Evolutionary conservation across 2,113 vertebrate species (phyloP).

Genomic region (Potamarius usumacintae): DNA sequence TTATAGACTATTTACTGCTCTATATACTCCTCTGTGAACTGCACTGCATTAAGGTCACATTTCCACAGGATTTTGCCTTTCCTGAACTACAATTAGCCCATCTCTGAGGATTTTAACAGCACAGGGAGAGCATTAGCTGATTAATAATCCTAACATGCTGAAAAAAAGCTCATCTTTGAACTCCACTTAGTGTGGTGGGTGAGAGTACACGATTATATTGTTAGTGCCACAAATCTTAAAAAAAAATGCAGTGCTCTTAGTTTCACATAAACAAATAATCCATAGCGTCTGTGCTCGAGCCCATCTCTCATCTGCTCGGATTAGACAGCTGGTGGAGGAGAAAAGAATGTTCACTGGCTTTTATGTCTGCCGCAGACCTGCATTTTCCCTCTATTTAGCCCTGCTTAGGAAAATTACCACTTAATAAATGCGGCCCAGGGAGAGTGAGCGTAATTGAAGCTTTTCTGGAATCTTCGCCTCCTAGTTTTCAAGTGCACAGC

Average conservation of each 20-base stretch:
- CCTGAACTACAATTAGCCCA: conserved; percentile 59
- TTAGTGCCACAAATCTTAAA: conserved; percentile 65
- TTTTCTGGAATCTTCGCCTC: conserved; percentile 48
- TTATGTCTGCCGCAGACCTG: conserved; percentile 65
- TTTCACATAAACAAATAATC: conserved; percentile 77
- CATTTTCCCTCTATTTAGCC: conserved; percentile 46
- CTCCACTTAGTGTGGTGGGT: conserved; percentile 71
- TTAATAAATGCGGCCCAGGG: conserved; percentile 57
- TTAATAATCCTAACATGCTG: conserved; percentile 75
- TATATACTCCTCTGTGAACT: conserved; percentile 36
- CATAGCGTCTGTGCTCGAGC: conserved; percentile 61
- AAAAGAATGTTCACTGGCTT: conserved; percentile 71
- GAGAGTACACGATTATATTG: conserved; percentile 61
- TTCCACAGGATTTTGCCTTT: conserved; percentile 56
- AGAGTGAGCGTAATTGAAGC: conserved; percentile 53
- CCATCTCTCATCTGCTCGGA: conserved; percentile 76
- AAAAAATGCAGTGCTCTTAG: conserved; percentile 61
- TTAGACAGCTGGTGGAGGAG: conserved; percentile 64
- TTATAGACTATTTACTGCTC: background rate
- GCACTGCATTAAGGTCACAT: conserved; percentile 62
- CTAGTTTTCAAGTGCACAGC: conserved; percentile 55
- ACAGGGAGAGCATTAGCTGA: conserved; percentile 65
- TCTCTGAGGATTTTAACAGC: conserved; percentile 65
- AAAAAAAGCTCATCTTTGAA: conserved; percentile 73
- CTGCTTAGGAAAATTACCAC: conserved; percentile 59